Percentiles rank a stretch among this genome's conserved stretches.
Evolutionary conservation across 2,888 invertebrate genomes (phyloP).

Genomic region (Mesodorylaimus sp.): DNA sequence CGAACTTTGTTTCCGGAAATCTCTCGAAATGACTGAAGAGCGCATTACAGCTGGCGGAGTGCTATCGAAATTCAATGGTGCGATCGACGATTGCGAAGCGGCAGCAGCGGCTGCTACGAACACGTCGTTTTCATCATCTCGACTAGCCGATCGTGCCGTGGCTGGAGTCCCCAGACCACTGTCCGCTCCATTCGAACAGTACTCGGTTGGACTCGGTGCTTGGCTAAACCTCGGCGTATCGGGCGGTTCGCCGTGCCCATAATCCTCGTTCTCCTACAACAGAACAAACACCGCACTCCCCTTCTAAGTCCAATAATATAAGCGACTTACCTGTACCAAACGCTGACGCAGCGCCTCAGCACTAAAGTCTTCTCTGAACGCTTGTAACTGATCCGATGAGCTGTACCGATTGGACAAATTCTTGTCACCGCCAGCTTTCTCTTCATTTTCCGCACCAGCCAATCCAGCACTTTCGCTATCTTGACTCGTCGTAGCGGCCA

Average conservation of each 20-base stretch:
- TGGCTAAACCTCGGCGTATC: not conserved
- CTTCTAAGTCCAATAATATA: no score
- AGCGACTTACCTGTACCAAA: no score
- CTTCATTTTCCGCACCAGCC: not conserved
- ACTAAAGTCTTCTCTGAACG: no score
- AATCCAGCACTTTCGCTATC: not conserved
- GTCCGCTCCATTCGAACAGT: not conserved
- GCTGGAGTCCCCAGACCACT: not conserved
- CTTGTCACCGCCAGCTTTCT: conserved; percentile 31
- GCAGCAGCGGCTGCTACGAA: no score
- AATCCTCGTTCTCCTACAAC: not conserved
- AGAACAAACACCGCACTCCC: not conserved
- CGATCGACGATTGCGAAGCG: no score
- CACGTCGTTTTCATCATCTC: no score
- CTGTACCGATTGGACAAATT: conserved; percentile 26
- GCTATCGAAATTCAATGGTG: no score
- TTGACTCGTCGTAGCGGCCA: not conserved
- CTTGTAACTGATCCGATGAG: no score
- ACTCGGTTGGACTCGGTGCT: not conserved
- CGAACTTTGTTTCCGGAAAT: conserved; percentile 4
- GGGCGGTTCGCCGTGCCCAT: not conserved
- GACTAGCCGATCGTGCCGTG: no score
- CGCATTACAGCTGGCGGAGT: no score
- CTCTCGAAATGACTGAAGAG: no score
- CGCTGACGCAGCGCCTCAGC: no score